Evolutionary conservation across 2,113 vertebrate genomes (phyloP), one percentile per base, ranked within the genome.

Genomic region (Carettochelys insculpta): DNA sequence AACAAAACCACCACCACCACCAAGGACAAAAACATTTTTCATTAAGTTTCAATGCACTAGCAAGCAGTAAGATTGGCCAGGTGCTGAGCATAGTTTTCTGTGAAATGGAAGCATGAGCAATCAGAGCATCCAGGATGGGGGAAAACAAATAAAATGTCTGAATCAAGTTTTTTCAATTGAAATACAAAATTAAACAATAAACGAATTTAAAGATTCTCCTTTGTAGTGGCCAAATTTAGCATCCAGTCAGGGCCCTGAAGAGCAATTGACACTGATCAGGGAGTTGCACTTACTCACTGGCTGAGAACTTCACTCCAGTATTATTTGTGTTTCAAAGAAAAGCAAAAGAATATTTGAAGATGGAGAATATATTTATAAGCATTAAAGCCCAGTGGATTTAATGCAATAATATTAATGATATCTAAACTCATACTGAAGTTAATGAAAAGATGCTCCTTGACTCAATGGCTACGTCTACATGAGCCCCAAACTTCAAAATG

Each of bases 101-200:
- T 77, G 50, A 83, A 81, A 80, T 9, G 38, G n/a, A 14, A 68
- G n/a, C 16, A 65, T 22, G 27, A 76, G 9, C 41, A 34, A 3
- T n/a, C 10, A 78, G 48, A 52, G 3, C 27, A 31, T 10, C 56
- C 84, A 50, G 54, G 27, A 29, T 29, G 5, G 27, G 22, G 20
- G 54, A 52, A 88, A 89, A 75, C n/a, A n/a, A n/a, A n/a, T 8
- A 89, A 47, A 1, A 41, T 6, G 4, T 31, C 31, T 51, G 71
- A 38, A 6, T 54, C 1, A 1, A 2, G 1, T 0, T 1, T 54
- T 84, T 34, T 38, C 65, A 90, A 82, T 61, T 2, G 1, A 53
- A 47, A n/a, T 68, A 38, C 4, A 61, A 5, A n/a, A 53, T 1
- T 11, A 65, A 45, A 48, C 73, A 68, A 11, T n/a, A 5, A 2